Conservation (phyloP, 2,888 invertebrate species). For the Micropterix aruncella region DNA sequence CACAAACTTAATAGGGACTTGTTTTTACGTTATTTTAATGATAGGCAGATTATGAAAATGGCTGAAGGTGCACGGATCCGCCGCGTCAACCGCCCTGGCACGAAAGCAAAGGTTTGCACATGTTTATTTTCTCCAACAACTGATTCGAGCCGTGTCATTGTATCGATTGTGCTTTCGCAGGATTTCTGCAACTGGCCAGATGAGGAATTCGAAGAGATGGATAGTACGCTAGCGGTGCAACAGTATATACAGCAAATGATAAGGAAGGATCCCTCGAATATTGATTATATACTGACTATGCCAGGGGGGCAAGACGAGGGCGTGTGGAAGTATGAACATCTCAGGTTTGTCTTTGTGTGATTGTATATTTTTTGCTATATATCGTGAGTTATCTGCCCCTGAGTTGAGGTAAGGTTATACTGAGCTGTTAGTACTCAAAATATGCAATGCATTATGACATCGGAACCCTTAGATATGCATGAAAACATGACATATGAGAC, state of each 20-base stretch:
- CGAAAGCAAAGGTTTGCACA: constrained; percentile 64
- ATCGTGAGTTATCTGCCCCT: too few species aligned
- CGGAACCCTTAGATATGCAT: too few species aligned
- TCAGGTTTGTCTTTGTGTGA: constrained; percentile 44
- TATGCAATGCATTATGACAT: too few species aligned
- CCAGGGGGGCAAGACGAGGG: constrained; percentile 97
- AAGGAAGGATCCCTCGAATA: constrained; percentile 80
- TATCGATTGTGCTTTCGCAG: constrained; percentile 30
- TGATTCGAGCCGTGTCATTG: background rate
- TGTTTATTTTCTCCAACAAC: constrained; percentile 4
- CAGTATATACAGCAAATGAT: constrained; percentile 98
- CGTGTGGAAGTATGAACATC: constrained; percentile 99
- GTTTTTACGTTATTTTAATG: too few species aligned
- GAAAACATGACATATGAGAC: too few species aligned
- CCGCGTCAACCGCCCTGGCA: constrained; percentile 83
- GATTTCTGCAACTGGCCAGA: constrained; percentile 97
- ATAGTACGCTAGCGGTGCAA: constrained; percentile 95
- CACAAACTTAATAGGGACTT: too few species aligned
- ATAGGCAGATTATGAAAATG: constrained; percentile 82
- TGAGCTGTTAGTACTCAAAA: too few species aligned
- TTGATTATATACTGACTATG: constrained; percentile 88
- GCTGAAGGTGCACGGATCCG: constrained; percentile 70
- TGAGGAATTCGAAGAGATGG: constrained; percentile 98
- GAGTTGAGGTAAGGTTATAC: too few species aligned
- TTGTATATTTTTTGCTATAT: too few species aligned